Base-by-base conservation (phyloP, 1,140 invertebrate species). In the Bombus picipes region DNA sequence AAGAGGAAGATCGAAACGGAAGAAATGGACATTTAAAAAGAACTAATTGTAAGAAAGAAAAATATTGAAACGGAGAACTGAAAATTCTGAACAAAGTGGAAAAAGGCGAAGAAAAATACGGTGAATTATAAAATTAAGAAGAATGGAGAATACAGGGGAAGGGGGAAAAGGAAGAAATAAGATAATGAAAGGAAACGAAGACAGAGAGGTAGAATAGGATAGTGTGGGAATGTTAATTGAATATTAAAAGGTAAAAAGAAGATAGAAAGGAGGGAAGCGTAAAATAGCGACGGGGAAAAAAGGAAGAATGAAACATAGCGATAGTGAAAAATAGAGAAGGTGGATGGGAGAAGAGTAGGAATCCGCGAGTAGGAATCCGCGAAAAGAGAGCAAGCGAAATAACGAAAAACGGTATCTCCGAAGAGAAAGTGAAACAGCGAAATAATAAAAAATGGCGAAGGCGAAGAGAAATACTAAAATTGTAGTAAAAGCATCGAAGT, bases 291-390 rank as follows among this genome's bases (percentile, higher is more conserved):
- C 6, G 18, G 43, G 5, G 6, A 9, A 32, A 74, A 34, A 25
- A 34, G 18, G 12, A 13, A 25, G 5, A 12, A 13, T 25, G 41
- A 34, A 74, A 34, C n/a, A 74, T 47, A 15, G 72, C 41, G 39
- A 43, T 74, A 37, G 41, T 47, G 41, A 74, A 74, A 74, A 74
- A 74, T 74, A 74, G 72, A 43, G 39, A 47, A 47, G 57, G 28
- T 15, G 22, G 32, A 34, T 18, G 3, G 59, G 34, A 68, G 32
- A 32, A 32, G 62, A 12, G 6, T 15, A 32, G 13, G n/a, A 66
- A 66, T 32, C 6, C 32, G 34, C 34, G 66, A 68, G 15, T 9
- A 68, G 37, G 9, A n/a, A n/a, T n/a, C n/a, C n/a, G n/a, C n/a
- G 22, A n/a, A n/a, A 71, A 34, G n/a, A 76, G 22, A 18, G n/a